phyloP scores from a whole-genome alignment of 2,797 vertebrate species.

The Mormyrops boulengeri region DNA sequence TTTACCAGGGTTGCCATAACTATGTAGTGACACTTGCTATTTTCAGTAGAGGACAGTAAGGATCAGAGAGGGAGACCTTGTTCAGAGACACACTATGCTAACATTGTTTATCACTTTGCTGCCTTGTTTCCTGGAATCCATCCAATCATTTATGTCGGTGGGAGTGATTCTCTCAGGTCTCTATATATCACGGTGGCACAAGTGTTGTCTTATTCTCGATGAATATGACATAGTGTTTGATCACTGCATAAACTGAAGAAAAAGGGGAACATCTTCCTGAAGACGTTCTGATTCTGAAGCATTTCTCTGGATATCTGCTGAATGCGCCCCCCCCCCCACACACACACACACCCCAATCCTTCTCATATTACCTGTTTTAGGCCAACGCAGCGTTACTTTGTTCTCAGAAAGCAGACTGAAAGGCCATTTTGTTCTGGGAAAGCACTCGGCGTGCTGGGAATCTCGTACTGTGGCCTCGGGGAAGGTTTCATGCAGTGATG shows the following conservation, averaged over 20 bases:
- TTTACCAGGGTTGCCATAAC: not conserved
- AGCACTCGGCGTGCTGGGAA: not conserved
- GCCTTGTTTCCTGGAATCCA: not conserved
- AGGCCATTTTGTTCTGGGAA: not conserved
- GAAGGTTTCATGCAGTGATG: not conserved
- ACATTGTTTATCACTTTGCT: not conserved
- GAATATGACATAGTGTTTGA: not conserved
- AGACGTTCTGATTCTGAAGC: not conserved
- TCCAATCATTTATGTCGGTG: not conserved
- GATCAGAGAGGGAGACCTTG: not conserved
- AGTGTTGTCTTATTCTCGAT: not conserved
- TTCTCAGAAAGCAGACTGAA: not conserved
- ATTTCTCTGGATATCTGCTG: not conserved
- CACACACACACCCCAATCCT: not conserved
- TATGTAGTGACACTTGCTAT: not conserved
- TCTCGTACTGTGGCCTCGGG: too few species aligned
- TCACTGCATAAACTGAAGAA: not conserved
- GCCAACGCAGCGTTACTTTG: not conserved
- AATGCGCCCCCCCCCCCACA: not conserved
- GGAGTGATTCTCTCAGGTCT: not conserved
- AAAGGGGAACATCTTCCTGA: not conserved
- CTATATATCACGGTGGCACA: not conserved
- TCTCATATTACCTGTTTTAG: not conserved
- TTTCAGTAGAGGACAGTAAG: not conserved
- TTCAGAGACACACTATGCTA: not conserved